Percentiles rank a stretch among this genome's conserved stretches.
These are phyloP conservation scores for Lindbergichthys nudifrons DNA, from an alignment of 2,797 vertebrate genomes.

Conservation along the genomic window DNA sequence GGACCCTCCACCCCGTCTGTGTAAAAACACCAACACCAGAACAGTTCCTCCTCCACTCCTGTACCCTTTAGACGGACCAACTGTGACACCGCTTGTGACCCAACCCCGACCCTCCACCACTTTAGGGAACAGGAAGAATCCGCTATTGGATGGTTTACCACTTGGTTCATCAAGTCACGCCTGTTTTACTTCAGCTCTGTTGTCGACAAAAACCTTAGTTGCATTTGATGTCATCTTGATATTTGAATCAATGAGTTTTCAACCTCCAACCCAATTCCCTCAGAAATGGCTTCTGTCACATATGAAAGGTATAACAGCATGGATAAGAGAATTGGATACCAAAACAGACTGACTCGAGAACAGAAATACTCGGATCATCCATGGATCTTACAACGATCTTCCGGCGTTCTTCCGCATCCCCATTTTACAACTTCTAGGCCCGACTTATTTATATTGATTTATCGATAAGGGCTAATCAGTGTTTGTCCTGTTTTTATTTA, in stretches of 20 bases:
- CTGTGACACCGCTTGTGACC: constrained; percentile 69
- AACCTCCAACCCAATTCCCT: constrained; percentile 2
- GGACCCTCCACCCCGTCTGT: constrained; percentile 63
- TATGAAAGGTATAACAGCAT: too few species aligned
- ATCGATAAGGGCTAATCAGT: too few species aligned
- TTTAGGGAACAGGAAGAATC: constrained; percentile 23
- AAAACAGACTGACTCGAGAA: too few species aligned
- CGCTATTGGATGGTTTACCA: constrained; percentile 24
- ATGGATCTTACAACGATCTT: too few species aligned
- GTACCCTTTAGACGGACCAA: constrained; percentile 73
- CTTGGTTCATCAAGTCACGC: constrained; percentile 18
- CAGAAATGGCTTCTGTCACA: constrained; percentile 12
- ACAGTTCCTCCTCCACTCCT: constrained; percentile 57
- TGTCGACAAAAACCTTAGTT: constrained; percentile 22
- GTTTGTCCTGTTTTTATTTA: too few species aligned
- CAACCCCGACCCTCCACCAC: constrained; percentile 8
- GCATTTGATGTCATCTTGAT: constrained; percentile 21
- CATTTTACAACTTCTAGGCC: too few species aligned
- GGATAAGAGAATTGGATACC: too few species aligned
- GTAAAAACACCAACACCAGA: constrained; percentile 57
- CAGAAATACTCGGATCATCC: too few species aligned
- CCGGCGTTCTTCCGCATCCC: too few species aligned
- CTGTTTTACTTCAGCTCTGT: constrained; percentile 35
- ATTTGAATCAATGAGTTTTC: constrained; percentile 22
- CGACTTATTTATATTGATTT: too few species aligned